Evolutionary conservation across 2,797 vertebrate species (phyloP), one percentile per base, ranked within the genome.

Genomic region (Adelosebastes latens): DNA sequence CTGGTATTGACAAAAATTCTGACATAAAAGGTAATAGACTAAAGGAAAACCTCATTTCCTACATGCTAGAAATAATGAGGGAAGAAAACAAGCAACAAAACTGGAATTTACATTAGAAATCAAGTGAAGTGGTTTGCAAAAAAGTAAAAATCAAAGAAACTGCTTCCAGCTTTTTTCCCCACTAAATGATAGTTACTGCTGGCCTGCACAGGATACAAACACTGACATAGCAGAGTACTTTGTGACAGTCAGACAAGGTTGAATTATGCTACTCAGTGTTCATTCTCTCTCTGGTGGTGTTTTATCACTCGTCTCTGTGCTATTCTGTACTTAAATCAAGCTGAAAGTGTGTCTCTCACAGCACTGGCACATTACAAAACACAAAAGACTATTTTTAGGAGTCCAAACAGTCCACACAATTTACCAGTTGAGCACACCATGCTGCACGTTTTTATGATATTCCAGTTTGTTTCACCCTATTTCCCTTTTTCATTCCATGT

Each of bases 331-430:
- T 73, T 55, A 65, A 69, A 82, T 20, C 24, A n/a, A 49, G 62
- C 72, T 68, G 31, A 59, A 80, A 70, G 82, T 86, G 73, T 56
- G 53, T 75, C 58, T 81, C 52, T 82, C 55, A 14, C 65, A 77
- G 63, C 75, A 5, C 56, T 60, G 75, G 55, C 67, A 70, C 78
- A 79, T 84, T 52, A 72, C 46, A 58, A 82, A 77, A 78, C 63
- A 77, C 80, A 80, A 72, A 68, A 72, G 53, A 49, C 78, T 80
- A 88, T 88, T 90, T 88, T 80, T 82, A 86, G 60, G 25, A 29
- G 22, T 60, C 65, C 29, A 75, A 80, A 83, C 55, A 69, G 46
- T 58, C 53, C 52, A 63, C 29, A 77, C 59, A 75, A 75, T 87
- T 84, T 75, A 85, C 61, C 80, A 76, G 75, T n/a, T 58, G 80